Conservation (phyloP, 2,888 invertebrate genomes). For the Agrenia bidenticulata region DNA sequence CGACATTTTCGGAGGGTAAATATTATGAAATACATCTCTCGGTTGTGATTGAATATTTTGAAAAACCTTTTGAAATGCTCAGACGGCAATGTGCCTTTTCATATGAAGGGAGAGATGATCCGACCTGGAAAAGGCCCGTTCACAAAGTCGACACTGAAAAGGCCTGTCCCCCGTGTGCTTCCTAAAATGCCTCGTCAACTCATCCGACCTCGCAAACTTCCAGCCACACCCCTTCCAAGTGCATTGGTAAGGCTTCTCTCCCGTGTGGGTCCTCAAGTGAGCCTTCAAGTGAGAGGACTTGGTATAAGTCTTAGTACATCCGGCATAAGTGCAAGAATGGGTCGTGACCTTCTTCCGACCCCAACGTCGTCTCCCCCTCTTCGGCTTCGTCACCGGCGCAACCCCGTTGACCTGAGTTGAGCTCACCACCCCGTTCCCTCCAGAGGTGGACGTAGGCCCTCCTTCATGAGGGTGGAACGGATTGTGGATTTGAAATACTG, state of each 20-base stretch:
- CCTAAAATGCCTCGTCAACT: constrained; percentile 64
- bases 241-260: constrained; percentile 67
- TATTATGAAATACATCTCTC: too few species aligned
- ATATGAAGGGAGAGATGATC: constrained; percentile 68
- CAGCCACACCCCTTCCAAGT: constrained; percentile 65
- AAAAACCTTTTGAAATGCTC: too few species aligned
- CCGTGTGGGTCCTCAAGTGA: constrained; percentile 64
- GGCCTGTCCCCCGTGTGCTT: constrained; percentile 65
- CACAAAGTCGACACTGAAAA: constrained; percentile 66
- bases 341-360: constrained; percentile 60
- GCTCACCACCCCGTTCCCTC: background rate
- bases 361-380: constrained; percentile 59
- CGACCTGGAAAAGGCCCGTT: constrained; percentile 66
- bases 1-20: too few species aligned
- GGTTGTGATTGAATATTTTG: too few species aligned
- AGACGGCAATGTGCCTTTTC: constrained; percentile 62
- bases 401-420: background rate
- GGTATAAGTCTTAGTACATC: constrained; percentile 62
- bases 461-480: constrained; percentile 21
- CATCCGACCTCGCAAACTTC: constrained; percentile 66
- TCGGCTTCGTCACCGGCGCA: constrained; percentile 49
- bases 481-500: constrained; percentile 35
- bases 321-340: constrained; percentile 59
- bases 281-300: constrained; percentile 64
- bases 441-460: background rate